Conservation (phyloP, 1,140 invertebrate genomes). For the Caligus rogercresseyi region DNA sequence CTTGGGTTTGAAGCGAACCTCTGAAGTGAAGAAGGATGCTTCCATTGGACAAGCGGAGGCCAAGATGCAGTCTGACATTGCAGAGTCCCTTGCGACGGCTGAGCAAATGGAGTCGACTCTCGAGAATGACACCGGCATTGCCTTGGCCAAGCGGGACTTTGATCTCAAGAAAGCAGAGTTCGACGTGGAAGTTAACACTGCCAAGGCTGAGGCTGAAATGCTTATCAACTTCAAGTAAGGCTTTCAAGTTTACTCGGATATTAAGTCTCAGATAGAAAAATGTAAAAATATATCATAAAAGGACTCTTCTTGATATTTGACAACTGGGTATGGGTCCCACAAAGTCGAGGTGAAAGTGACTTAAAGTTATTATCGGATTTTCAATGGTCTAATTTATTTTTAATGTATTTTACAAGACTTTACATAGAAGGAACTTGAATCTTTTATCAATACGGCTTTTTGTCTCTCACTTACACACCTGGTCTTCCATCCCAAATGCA, state of each 20-base stretch:
- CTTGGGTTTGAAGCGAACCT: slow-evolving; percentile 80
- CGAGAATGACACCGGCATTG: slow-evolving; percentile 83
- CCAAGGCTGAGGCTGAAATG: slow-evolving; percentile 81
- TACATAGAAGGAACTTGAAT: too few relatives aligned
- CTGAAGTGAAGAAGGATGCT: slow-evolving; percentile 86
- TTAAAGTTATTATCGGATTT: too few relatives aligned
- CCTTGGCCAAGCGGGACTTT: slow-evolving; percentile 83
- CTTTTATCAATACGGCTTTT: too few relatives aligned
- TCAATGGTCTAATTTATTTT: too few relatives aligned
- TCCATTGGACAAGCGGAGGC: slow-evolving; percentile 78
- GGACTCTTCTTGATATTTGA: too few relatives aligned
- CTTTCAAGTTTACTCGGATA: not conserved
- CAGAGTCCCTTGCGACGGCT: slow-evolving; percentile 84
- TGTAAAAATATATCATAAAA: too few relatives aligned
- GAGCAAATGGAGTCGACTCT: slow-evolving; percentile 71
- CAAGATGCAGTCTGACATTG: slow-evolving; percentile 59
- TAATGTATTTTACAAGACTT: too few relatives aligned
- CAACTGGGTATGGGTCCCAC: too few relatives aligned
- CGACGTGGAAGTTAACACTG: slow-evolving; percentile 51
- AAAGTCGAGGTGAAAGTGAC: too few relatives aligned
- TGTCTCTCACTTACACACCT: too few relatives aligned
- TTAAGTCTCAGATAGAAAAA: too few relatives aligned
- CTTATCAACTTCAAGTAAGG: slow-evolving; percentile 79
- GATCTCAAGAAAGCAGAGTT: slow-evolving; percentile 95
- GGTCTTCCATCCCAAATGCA: too few relatives aligned